Percentiles rank a stretch among this genome's conserved stretches.
Conservation (phyloP, 2,888 invertebrate species). For the Abscondita cerata region DNA sequence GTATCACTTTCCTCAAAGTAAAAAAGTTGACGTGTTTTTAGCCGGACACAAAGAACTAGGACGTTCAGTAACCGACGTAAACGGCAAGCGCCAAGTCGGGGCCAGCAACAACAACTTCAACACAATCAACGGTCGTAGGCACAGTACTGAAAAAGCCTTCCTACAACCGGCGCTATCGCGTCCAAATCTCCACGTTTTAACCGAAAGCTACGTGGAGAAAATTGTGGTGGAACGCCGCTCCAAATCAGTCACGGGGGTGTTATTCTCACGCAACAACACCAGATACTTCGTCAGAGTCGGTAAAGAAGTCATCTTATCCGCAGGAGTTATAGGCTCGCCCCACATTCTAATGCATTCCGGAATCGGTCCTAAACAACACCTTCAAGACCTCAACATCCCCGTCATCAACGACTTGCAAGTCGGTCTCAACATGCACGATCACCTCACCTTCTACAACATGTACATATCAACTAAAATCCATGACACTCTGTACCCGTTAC, state of each 20-base stretch:
- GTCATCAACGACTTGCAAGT: constrained; percentile 72
- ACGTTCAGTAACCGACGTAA: constrained; percentile 73
- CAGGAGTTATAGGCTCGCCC: constrained; percentile 81
- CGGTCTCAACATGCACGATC: constrained; percentile 80
- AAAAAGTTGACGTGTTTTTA: constrained; percentile 67
- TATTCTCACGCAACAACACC: constrained; percentile 67
- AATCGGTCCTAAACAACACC: constrained; percentile 70
- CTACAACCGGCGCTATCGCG: constrained; percentile 69
- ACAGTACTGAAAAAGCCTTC: constrained; percentile 79
- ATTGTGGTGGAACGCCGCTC: constrained; percentile 68
- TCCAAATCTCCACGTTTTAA: constrained; percentile 72
- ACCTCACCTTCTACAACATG: constrained; percentile 72
- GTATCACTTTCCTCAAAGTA: constrained; percentile 66
- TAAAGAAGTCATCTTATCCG: constrained; percentile 78
- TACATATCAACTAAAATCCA: constrained; percentile 68
- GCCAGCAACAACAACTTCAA: constrained; percentile 73
- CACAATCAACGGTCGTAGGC: constrained; percentile 71
- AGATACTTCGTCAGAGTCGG: constrained; percentile 63
- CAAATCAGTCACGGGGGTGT: constrained; percentile 69
- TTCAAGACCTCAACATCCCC: constrained; percentile 64
- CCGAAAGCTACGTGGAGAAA: constrained; percentile 71
- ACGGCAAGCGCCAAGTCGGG: constrained; percentile 68
- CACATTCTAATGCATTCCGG: constrained; percentile 86
- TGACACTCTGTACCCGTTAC: constrained; percentile 16
- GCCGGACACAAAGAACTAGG: constrained; percentile 72